Evolutionary conservation across 2,888 invertebrate species (phyloP).

Genomic region (Endotricha flammealis): DNA sequence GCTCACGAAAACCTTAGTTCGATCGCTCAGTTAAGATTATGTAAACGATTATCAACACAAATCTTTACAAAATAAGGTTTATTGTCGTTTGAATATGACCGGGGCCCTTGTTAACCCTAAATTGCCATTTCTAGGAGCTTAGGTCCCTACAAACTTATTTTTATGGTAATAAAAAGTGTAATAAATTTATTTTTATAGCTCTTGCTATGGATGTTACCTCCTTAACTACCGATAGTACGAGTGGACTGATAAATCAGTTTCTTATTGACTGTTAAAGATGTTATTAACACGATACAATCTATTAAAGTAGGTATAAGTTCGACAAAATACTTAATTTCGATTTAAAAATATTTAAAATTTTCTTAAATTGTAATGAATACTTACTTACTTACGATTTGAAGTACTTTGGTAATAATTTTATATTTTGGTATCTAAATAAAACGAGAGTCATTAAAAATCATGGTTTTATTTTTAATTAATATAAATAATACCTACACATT

Average conservation of each 20-base stretch:
- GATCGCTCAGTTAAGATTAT: not conserved
- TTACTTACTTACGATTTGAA: too few species aligned
- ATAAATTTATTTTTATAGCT: conserved; percentile 52
- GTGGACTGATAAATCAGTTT: conserved; percentile 6
- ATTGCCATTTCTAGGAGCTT: conserved; percentile 27
- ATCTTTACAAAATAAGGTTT: conserved; percentile 6
- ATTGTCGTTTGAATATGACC: conserved; percentile 8
- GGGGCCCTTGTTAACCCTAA: conserved; percentile 20
- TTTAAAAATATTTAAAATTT: too few species aligned
- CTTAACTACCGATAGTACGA: conserved; percentile 2
- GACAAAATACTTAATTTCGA: too few species aligned
- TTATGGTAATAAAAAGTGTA: conserved; percentile 47
- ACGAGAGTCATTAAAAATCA: too few species aligned
- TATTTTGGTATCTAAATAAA: too few species aligned
- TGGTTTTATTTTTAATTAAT: too few species aligned
- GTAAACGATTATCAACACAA: conserved; percentile 1
- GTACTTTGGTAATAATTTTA: too few species aligned
- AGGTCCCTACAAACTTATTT: conserved; percentile 41
- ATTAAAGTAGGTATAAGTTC: too few species aligned
- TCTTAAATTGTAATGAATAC: too few species aligned
- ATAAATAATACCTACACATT: too few species aligned
- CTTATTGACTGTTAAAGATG: conserved; percentile 3
- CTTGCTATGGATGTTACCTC: conserved; percentile 1
- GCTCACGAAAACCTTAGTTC: not conserved
- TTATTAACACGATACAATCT: conserved; percentile 2